phyloP scores from a whole-genome alignment of 2,888 invertebrate genomes.

The Leistus spinibarbis region DNA sequence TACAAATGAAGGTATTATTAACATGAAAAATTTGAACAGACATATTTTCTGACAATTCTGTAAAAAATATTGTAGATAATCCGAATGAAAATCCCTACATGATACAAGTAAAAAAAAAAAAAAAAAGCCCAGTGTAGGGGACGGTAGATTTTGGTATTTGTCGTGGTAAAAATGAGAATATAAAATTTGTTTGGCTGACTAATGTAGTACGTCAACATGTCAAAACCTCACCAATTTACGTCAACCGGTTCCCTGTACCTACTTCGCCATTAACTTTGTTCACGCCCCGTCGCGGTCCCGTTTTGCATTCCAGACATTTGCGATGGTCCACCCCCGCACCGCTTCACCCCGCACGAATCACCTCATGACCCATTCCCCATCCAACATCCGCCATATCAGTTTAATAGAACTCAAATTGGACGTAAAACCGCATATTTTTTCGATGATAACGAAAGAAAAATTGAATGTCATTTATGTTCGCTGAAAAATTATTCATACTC shows the following conservation, averaged over 20 bases:
- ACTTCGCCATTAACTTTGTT: conserved; percentile 31
- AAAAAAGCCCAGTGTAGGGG: neutral
- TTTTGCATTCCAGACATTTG: neutral
- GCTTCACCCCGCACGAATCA: neutral
- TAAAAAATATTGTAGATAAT: too few species aligned
- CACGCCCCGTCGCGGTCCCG: conserved; percentile 2
- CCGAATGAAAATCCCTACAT: too few species aligned
- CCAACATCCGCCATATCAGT: conserved; percentile 17
- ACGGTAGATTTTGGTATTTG: conserved; percentile 29
- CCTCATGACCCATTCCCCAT: neutral
- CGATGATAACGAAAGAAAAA: conserved; percentile 34
- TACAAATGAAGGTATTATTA: too few species aligned
- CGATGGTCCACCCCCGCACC: neutral
- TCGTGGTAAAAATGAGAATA: conserved; percentile 31
- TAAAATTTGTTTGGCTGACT: conserved; percentile 32
- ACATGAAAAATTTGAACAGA: too few species aligned
- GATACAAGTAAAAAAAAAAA: too few species aligned
- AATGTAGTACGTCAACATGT: conserved; percentile 38
- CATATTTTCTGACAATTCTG: too few species aligned
- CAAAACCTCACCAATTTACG: conserved; percentile 24
- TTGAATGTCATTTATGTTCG: conserved; percentile 32
- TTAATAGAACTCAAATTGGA: conserved; percentile 37
- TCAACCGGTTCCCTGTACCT: neutral
- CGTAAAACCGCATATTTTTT: conserved; percentile 36
- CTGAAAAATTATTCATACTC: conserved; percentile 31